Conservation (phyloP, 2,797 vertebrate species). For the Natrix natrix region DNA sequence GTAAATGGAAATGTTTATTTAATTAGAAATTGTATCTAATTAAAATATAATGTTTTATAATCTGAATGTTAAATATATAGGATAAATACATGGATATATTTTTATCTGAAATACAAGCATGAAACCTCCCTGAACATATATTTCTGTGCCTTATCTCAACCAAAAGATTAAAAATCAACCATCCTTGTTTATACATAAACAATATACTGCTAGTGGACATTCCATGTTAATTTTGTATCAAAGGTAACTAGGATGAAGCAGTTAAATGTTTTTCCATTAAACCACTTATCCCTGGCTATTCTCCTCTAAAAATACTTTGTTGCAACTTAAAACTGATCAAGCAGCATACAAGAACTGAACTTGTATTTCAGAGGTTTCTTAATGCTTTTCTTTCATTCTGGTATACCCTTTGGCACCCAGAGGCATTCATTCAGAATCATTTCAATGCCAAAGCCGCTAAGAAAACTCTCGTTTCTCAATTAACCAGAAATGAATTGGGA, state of each 20-base stretch:
- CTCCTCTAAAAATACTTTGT: not conserved
- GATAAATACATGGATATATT: not conserved
- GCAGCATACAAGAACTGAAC: not conserved
- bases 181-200: not conserved
- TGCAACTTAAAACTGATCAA: not conserved
- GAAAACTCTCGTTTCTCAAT: not conserved
- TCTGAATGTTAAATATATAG: not conserved
- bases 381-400: not conserved
- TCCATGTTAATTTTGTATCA: not conserved
- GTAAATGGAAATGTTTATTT: not conserved
- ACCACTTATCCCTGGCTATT: not conserved
- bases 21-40: not conserved
- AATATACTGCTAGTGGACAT: not conserved
- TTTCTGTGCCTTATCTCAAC: not conserved
- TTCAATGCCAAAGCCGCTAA: not conserved
- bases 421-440: not conserved
- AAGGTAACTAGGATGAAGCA: not conserved
- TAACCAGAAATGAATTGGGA: not conserved
- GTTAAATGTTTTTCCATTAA: not conserved
- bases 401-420: not conserved
- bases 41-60: not conserved
- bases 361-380: not conserved
- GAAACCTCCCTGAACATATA: not conserved
- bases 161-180: not conserved
- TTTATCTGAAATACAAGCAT: not conserved